These are phyloP conservation scores for Ophioninae sp. DNA, from an alignment of 2,888 invertebrate species.

Conservation along the genomic window DNA sequence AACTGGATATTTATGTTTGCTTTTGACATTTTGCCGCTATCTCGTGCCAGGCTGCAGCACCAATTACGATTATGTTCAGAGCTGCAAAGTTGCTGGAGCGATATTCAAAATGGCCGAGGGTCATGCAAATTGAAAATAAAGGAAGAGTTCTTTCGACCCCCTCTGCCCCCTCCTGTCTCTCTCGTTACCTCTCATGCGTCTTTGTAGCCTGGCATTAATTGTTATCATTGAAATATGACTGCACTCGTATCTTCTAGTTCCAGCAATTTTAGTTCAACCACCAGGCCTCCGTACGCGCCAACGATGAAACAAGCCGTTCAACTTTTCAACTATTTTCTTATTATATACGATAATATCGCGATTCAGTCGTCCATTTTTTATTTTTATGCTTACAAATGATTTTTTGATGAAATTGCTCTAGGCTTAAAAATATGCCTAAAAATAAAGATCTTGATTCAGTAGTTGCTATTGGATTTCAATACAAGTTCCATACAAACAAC, in stretches of 20 bases:
- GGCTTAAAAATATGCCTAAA: too few relatives aligned
- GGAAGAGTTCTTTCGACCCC: not conserved
- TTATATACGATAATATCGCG: not conserved
- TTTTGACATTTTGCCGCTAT: constrained; percentile 41
- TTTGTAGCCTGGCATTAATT: constrained; percentile 37
- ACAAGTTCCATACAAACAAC: too few relatives aligned
- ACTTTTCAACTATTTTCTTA: constrained; percentile 4
- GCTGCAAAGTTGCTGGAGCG: constrained; percentile 30
- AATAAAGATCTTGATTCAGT: too few relatives aligned
- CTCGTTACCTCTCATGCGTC: constrained; percentile 38
- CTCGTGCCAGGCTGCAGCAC: constrained; percentile 35
- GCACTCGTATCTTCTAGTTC: constrained; percentile 30
- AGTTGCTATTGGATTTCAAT: too few relatives aligned
- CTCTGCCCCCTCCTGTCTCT: not conserved
- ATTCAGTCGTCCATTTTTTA: not conserved
- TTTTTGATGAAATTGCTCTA: not conserved
- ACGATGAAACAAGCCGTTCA: constrained; percentile 2
- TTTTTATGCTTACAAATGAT: not conserved
- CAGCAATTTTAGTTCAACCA: constrained; percentile 37
- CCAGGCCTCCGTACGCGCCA: not conserved
- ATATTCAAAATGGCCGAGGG: constrained; percentile 33
- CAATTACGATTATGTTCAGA: constrained; percentile 33
- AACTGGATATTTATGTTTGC: constrained; percentile 18
- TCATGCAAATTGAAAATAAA: constrained; percentile 56
- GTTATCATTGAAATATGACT: constrained; percentile 34